These are phyloP conservation scores for Paramuricea clavata DNA, from an alignment of 92 coral and sea anemone genomes.

Conservation along the genomic window DNA sequence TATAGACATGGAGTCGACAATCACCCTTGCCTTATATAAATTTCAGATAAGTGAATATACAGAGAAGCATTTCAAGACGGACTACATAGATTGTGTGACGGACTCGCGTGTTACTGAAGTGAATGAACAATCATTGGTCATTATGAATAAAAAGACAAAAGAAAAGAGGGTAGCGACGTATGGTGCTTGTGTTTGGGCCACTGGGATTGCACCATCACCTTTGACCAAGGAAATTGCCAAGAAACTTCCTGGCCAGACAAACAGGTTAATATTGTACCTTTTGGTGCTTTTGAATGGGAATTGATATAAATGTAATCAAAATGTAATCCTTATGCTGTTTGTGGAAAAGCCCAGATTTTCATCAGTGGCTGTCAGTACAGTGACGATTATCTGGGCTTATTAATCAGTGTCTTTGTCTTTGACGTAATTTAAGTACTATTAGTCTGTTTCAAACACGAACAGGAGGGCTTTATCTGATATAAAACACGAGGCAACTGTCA, in stretches of 20 bases:
- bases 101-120: conserved; percentile 53
- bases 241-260: conserved; percentile 44
- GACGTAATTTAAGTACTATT: too few species aligned
- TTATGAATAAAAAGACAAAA: conserved; percentile 36
- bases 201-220: conserved; percentile 46
- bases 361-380: too few species aligned
- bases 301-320: too few species aligned
- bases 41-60: conserved; percentile 45
- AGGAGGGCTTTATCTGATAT: too few species aligned
- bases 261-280: background rate
- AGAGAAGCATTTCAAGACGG: conserved; percentile 40
- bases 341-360: too few species aligned
- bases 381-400: background rate
- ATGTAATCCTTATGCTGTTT: background rate
- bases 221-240: conserved; percentile 24
- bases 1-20: too few species aligned
- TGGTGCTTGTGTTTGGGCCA: conserved; percentile 46
- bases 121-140: conserved; percentile 9
- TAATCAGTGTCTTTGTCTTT: too few species aligned
- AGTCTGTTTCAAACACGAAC: too few species aligned
- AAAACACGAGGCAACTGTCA: too few species aligned
- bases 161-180: conserved; percentile 16
- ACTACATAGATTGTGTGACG: conserved; percentile 14
- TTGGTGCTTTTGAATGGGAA: background rate
- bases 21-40: background rate